Base-by-base conservation (phyloP, 2,888 invertebrate species). In the Octonoba sinensis region DNA sequence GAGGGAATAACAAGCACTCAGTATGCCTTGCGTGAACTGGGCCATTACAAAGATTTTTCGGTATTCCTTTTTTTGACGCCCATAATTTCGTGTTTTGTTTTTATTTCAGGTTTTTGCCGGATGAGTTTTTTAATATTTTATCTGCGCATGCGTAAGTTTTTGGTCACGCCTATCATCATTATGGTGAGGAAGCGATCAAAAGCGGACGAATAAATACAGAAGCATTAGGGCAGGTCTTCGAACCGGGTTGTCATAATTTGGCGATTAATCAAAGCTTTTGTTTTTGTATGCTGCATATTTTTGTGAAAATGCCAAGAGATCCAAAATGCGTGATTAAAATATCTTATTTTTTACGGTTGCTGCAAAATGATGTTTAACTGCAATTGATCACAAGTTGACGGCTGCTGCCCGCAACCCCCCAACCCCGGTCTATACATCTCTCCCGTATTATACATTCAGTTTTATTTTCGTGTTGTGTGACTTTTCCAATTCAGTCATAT, bases 191-290 rank as follows among this genome's bases (percentile, higher is more conserved):
- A 76, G 60, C 54, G 60, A 69, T 76, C 44, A 59, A 22, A 69
- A 27, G 49, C 54, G 36, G 49, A 51, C 54, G 59, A 69, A 76
- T 76, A 76, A 76, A 76, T 62, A 76, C 54, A 66, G 74, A 59
- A 75, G 74, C 76, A 65, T 76, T 64, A 65, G 6, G 76, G 76
- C 56, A 54, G 22, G 69, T 36, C 44, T 62, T 51, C 24, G 24
- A 20, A 22, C 44, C 36, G 76, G 62, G 67, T 51, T 60, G 69
- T 76, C 76, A 76, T 76, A 69, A 76, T 76, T 76, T 76, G 67
- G 67, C 60, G 69, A 62, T 76, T 76, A 76, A 76, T 75, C 51
- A 76, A 51, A 51, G n/a, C 15, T n/a, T 20, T 36, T 36, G 36
- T 36, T 36, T 36, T 36, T 8, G 11, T 36, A 36, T 36, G 36